A percentile compares a stretch with the other conserved stretches of the same genome.
Evolutionary conservation across 2,113 vertebrate species (phyloP).

Genomic region (Rostratula benghalensis): DNA sequence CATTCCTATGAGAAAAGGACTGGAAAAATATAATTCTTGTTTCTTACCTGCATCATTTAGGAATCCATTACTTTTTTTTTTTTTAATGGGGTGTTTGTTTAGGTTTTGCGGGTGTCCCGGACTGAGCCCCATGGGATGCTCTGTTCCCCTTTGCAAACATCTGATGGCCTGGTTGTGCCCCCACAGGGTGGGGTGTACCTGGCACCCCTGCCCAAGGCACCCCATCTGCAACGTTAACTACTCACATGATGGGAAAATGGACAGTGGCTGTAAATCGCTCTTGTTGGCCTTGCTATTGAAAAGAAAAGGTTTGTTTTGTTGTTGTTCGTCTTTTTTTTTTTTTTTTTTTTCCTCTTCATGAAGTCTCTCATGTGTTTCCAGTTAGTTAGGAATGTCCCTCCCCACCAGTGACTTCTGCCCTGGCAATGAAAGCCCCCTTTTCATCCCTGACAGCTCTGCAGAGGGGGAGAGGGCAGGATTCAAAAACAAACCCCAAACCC

Average conservation of each 20-base stretch:
- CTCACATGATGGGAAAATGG: background rate
- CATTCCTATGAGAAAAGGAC: background rate
- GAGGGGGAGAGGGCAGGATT: background rate
- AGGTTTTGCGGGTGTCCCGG: constrained; percentile 1
- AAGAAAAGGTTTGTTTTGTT: background rate
- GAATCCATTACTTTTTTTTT: background rate
- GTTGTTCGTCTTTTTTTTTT: background rate
- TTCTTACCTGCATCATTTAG: constrained; percentile 38
- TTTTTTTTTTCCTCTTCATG: background rate
- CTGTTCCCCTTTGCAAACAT: background rate
- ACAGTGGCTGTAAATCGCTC: background rate
- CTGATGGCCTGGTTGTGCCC: rapidly evolving
- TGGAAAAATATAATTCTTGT: constrained; percentile 32
- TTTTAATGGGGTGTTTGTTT: background rate
- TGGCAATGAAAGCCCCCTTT: background rate
- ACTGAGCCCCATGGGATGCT: constrained; percentile 29
- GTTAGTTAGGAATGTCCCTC: background rate
- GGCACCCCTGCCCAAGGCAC: background rate
- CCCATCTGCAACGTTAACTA: background rate
- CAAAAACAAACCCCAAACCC: background rate
- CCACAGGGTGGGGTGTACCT: background rate
- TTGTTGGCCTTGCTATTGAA: background rate
- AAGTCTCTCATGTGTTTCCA: background rate
- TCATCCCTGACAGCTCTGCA: background rate
- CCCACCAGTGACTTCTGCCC: background rate